Conservation (phyloP, 2,888 invertebrate species). For the Campoplex nolae region DNA sequence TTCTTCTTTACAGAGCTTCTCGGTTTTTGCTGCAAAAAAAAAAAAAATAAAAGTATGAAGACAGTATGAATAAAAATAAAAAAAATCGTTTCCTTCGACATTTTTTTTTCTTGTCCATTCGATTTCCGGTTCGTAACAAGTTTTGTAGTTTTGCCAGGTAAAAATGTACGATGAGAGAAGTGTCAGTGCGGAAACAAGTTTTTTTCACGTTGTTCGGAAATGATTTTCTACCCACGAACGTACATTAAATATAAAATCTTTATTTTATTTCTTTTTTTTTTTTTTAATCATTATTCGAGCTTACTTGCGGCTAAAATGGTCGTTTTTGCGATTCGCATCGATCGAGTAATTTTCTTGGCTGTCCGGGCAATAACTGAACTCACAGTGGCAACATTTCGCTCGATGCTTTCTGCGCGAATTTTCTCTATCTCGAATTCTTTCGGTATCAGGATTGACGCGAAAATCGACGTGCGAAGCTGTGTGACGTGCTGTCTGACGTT, state of each 20-base stretch:
- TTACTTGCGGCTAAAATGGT: slow-evolving; percentile 47
- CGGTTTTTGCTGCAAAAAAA: background rate
- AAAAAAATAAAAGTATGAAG: background rate
- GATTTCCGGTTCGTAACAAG: background rate
- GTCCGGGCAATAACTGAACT: slow-evolving; percentile 70
- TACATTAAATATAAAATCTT: background rate
- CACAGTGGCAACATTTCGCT: slow-evolving; percentile 69
- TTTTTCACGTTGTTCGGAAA: no score
- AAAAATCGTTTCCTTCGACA: background rate
- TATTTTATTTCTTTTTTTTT: background rate
- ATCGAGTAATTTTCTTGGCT: slow-evolving; percentile 41
- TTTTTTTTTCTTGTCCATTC: background rate
- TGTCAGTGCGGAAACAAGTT: no score
- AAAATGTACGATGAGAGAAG: background rate
- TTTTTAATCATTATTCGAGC: slow-evolving; percentile 56
- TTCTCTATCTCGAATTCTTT: slow-evolving; percentile 49
- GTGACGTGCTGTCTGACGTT: slow-evolving; percentile 49
- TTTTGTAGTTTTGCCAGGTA: background rate
- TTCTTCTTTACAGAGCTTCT: background rate
- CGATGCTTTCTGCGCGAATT: slow-evolving; percentile 49
- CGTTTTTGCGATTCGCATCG: slow-evolving; percentile 49
- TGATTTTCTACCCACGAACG: background rate
- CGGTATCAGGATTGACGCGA: slow-evolving; percentile 25
- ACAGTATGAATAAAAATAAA: background rate
- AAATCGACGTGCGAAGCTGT: slow-evolving; percentile 52